phyloP scores from a whole-genome alignment of 2,888 invertebrate species.

The Dryadula phaetusa region DNA sequence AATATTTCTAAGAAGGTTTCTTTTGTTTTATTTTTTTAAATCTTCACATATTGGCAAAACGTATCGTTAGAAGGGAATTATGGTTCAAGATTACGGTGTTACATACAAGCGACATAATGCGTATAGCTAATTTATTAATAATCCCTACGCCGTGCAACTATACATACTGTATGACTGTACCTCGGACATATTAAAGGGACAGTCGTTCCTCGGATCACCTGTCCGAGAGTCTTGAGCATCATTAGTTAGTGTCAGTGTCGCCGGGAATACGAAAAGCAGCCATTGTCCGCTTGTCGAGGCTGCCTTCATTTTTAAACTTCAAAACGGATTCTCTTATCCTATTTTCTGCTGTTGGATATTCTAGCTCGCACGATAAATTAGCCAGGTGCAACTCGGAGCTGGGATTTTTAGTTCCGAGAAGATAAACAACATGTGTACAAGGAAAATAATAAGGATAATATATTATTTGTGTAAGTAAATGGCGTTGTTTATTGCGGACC shows the following conservation, averaged over 20 bases:
- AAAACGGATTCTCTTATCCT: slow-evolving; percentile 42
- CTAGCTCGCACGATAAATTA: slow-evolving; percentile 17
- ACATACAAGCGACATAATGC: not conserved
- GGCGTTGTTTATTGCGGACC: not conserved
- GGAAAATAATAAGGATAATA: slow-evolving; percentile 25
- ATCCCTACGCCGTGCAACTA: slow-evolving; percentile 10
- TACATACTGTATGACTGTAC: slow-evolving; percentile 22
- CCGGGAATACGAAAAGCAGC: slow-evolving; percentile 37
- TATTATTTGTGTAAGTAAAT: slow-evolving; percentile 11
- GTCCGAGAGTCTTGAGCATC: slow-evolving; percentile 64
- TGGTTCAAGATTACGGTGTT: not conserved
- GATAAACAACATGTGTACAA: slow-evolving; percentile 15
- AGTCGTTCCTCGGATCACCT: slow-evolving; percentile 70
- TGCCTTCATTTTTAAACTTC: slow-evolving; percentile 47
- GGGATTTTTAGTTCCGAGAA: slow-evolving; percentile 27
- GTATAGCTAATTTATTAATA: slow-evolving; percentile 1
- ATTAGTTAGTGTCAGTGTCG: slow-evolving; percentile 41
- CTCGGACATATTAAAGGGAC: slow-evolving; percentile 63
- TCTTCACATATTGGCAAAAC: no score
- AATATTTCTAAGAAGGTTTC: no score
- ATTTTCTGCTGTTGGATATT: slow-evolving; percentile 35
- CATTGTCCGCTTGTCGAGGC: slow-evolving; percentile 42
- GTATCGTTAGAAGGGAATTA: not conserved
- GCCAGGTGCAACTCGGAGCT: slow-evolving; percentile 26
- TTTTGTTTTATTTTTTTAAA: no score